These are phyloP conservation scores for Dasyprocta punctata DNA, from an alignment of 2,113 vertebrate species.

Conservation along the genomic window DNA sequence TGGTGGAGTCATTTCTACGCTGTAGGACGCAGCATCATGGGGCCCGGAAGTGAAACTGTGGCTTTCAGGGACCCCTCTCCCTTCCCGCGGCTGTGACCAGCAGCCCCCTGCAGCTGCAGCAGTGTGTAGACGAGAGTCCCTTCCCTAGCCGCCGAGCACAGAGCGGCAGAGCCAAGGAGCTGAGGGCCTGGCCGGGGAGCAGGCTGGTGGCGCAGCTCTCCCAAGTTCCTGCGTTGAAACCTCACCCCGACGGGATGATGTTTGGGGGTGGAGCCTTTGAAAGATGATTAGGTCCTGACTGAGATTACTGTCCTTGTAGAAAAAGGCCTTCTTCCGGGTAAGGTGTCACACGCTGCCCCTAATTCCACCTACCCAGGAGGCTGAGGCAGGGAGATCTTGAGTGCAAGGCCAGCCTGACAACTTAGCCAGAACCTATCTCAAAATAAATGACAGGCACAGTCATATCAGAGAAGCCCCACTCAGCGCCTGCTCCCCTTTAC, in stretches of 20 bases:
- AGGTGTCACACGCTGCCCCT: background rate
- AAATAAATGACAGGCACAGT: background rate
- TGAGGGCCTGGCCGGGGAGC: background rate
- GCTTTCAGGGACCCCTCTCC: background rate
- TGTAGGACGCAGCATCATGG: background rate
- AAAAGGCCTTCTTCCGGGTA: background rate
- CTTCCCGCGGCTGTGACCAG: background rate
- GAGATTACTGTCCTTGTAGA: background rate
- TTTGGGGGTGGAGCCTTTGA: background rate
- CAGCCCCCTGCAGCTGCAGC: background rate
- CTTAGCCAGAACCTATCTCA: background rate
- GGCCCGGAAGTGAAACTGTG: background rate
- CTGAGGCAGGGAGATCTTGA: background rate
- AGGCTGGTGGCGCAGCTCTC: background rate
- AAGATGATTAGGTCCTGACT: background rate
- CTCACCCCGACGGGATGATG: no score
- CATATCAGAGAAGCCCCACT: no score
- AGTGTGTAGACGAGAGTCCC: background rate
- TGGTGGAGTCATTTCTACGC: background rate
- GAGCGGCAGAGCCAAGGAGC: background rate
- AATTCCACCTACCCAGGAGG: background rate
- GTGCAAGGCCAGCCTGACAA: background rate
- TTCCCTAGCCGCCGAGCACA: background rate
- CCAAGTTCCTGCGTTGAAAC: fast-evolving
- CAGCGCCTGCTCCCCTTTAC: fast-evolving